Base-by-base conservation (phyloP, 2,888 invertebrate species). In the Scaptomyza polygonia region DNA sequence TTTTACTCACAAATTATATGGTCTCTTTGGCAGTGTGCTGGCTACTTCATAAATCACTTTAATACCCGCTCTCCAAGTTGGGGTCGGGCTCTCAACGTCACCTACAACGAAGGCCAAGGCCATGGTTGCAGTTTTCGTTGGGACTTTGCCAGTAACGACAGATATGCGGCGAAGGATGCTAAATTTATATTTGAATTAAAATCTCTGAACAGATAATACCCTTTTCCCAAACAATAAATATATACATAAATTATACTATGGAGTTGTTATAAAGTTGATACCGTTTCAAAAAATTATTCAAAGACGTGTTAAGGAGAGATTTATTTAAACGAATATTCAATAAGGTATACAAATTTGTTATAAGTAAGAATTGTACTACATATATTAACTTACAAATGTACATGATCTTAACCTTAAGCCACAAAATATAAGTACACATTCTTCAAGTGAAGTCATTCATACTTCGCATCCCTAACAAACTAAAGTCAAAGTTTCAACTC, bases 21-120 rank as follows among this genome's bases (percentile, higher is more conserved):
- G 56, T 54, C 74, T 51, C 54, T 30, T 51, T 67, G 67, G 55
- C 71, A 53, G 44, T 44, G 42, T 67, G 56, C 36, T 43, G 53
- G 48, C 58, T 58, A 72, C 63, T 69, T 52, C 70, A 72, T 72
- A 74, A 72, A 72, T 72, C 75, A 74, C 75, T 69, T 74, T 59
- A 74, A 64, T 64, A 69, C 69, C 47, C 54, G 42, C 42, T 56
- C 44, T 57, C 49, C 55, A 52, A 16, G 25, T 14, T 5, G 27
- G 21, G 45, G 47, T 25, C 25, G 56, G 25, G 25, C 42, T 30
- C 27, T 7, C 14, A 44, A 43, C 43, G 21, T 12, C 47, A 48
- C 30, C 42, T 30, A 25, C 44, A 25, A 34, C 49, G 11, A 21
- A 49, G 52, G 49, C 54, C 44, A 49, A 42, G 48, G 48, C 52